Percentiles rank a stretch among this genome's conserved stretches.
Conservation (phyloP, 2,113 vertebrate species). For the Petroica traversi region DNA sequence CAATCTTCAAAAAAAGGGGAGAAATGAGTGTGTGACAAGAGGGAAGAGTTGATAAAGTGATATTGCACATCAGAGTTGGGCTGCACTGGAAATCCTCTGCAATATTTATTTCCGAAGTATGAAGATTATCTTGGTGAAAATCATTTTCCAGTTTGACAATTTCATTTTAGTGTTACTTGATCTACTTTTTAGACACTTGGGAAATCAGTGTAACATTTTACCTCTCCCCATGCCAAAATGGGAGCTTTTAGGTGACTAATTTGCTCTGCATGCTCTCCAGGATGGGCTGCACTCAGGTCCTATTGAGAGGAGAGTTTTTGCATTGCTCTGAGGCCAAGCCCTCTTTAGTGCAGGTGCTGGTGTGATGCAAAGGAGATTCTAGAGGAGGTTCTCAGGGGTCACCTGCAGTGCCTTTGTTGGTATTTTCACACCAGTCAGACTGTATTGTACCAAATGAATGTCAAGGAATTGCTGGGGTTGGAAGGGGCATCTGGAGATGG, state of each 20-base stretch:
- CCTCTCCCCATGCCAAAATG: slow-evolving; percentile 58
- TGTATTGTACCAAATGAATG: not conserved
- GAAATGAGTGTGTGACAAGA: not conserved
- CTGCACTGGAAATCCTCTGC: slow-evolving; percentile 12
- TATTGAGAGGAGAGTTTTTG: slow-evolving; percentile 56
- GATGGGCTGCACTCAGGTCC: slow-evolving; percentile 38
- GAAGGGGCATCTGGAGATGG: fast-evolving
- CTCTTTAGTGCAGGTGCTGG: slow-evolving; percentile 44
- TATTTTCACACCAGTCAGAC: slow-evolving; percentile 36
- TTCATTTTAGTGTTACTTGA: slow-evolving; percentile 74
- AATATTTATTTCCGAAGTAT: slow-evolving; percentile 60
- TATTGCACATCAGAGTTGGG: not conserved
- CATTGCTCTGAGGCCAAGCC: slow-evolving; percentile 48
- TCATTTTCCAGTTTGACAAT: slow-evolving; percentile 70
- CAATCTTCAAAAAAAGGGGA: not conserved
- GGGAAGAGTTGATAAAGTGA: not conserved
- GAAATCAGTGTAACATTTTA: slow-evolving; percentile 73
- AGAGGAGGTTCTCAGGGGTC: slow-evolving; percentile 7
- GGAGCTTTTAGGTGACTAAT: slow-evolving; percentile 72
- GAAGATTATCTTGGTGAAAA: slow-evolving; percentile 66
- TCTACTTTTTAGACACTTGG: slow-evolving; percentile 72
- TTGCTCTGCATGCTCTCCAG: slow-evolving; percentile 58
- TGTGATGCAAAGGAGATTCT: slow-evolving; percentile 46
- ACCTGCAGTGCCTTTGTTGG: slow-evolving; percentile 7
- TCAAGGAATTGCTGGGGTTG: not conserved